Base-by-base conservation (phyloP, 2,113 vertebrate species). In the Malurus elegans region DNA sequence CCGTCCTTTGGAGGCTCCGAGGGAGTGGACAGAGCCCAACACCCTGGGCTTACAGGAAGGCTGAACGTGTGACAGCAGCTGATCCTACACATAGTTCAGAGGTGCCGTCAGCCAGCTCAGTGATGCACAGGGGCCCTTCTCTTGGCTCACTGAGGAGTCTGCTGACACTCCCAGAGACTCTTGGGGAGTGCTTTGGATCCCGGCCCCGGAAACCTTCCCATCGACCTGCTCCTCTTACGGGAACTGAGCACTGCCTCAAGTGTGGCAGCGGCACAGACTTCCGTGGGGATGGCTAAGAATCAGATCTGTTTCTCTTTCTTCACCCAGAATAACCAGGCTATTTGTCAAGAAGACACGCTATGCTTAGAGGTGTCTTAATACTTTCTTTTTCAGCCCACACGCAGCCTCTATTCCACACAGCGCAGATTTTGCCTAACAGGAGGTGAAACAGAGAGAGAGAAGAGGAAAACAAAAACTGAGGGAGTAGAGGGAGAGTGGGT, bases 81-180 rank as follows among this genome's bases (percentile, higher is more conserved):
- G 13, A 67, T 81, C 86, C 86, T 18, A 78, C 11, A 21, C 88
- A 83, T 51, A 89, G 89, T 13, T 92, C 50, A 10, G 81, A 93
- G 92, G 78, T 93, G 91, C 94, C 19, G 96, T 93, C 91, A 88
- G 80, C 58, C 1, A 24, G 88, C 61, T 65, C 44, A 19, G 50
- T n/a, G 0, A 18, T 53, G 73, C 10, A 1, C 80, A 24, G 45
- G 48, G 85, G 70, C 86, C 76, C 23, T 67, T 38, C 76, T 86
- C 67, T 73, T 79, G 88, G 88, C 86, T 88, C 2, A 0, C 40
- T 5, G 29, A 48, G 79, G 65, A 79, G 80, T 66, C 44, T 89
- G 91, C 87, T 34, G 91, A 89, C 90, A 73, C 86, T 94, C 90
- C 91, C 94, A 67, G 70, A n/a, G 76, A 53, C 87, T 88, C 92